Evolutionary conservation across 2,797 vertebrate species (phyloP).

Genomic region (Taeniopygia guttata): DNA sequence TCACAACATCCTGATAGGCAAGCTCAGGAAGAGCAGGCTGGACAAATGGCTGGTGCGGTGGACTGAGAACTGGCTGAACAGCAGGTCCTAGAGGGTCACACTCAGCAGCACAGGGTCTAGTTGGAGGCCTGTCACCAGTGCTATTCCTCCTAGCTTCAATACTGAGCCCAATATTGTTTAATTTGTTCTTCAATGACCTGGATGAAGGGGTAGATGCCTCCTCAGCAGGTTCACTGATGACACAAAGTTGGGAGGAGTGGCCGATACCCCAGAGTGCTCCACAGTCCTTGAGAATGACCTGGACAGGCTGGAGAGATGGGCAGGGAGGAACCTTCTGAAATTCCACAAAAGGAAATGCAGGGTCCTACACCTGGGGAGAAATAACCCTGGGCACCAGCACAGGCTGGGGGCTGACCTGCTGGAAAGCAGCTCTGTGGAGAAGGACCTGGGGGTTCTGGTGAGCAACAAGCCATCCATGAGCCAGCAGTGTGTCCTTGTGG

Average conservation of each 20-base stretch:
- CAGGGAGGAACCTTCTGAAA: not conserved
- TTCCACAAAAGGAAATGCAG: accelerated
- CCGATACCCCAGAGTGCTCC: not conserved
- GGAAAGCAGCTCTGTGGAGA: not conserved
- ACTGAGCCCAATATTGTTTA: not conserved
- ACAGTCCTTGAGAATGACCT: not conserved
- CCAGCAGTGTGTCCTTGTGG: not conserved
- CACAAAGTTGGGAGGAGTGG: not conserved
- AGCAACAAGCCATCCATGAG: not conserved
- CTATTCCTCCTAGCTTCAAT: not conserved
- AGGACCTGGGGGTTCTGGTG: not conserved
- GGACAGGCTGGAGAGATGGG: accelerated
- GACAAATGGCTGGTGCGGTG: not conserved
- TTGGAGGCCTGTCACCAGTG: not conserved
- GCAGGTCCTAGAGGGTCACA: not conserved
- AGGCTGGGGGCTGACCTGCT: not conserved
- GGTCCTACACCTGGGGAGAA: accelerated
- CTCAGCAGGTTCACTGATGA: not conserved
- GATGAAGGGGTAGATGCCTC: not conserved
- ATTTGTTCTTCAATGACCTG: not conserved
- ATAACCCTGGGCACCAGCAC: not conserved
- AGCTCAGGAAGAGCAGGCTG: not conserved
- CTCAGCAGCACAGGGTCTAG: not conserved
- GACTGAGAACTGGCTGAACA: not conserved
- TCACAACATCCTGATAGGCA: not conserved